These are phyloP conservation scores for Limnephilus lunatus DNA, from an alignment of 2,888 invertebrate genomes.

Conservation along the genomic window DNA sequence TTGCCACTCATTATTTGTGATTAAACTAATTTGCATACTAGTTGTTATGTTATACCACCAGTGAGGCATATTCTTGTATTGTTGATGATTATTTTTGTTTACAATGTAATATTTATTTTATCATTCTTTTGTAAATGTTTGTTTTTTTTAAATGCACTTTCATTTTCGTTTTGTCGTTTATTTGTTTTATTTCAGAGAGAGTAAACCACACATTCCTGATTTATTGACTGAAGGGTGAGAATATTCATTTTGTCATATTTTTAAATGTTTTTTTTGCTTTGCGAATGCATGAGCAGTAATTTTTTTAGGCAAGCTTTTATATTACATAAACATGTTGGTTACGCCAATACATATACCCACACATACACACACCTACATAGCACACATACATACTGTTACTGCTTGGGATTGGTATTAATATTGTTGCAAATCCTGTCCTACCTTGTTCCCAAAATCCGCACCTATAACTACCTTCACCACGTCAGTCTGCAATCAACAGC, in stretches of 20 bases:
- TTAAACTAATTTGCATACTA: conserved; percentile 28
- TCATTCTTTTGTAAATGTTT: background rate
- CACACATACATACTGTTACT: no score
- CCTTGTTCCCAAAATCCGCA: no score
- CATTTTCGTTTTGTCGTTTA: conserved; percentile 69
- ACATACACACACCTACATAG: no score
- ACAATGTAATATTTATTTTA: conserved; percentile 59
- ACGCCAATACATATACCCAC: no score
- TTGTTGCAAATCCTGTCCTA: no score
- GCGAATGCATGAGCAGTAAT: no score
- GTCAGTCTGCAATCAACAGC: no score
- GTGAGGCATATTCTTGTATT: conserved; percentile 33
- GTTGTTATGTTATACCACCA: conserved; percentile 14
- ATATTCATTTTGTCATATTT: conserved; percentile 20
- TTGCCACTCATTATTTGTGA: conserved; percentile 3
- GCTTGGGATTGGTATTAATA: no score
- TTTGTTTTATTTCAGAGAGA: conserved; percentile 75
- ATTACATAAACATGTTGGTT: background rate
- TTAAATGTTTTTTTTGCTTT: background rate
- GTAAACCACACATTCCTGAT: conserved; percentile 76
- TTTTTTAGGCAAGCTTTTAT: no score
- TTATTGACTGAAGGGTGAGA: conserved; percentile 77
- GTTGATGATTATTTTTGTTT: conserved; percentile 46
- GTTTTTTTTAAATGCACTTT: conserved; percentile 53
- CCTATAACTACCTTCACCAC: no score